phyloP scores from a whole-genome alignment of 2,888 invertebrate genomes.

The Leptopilina syphax region DNA sequence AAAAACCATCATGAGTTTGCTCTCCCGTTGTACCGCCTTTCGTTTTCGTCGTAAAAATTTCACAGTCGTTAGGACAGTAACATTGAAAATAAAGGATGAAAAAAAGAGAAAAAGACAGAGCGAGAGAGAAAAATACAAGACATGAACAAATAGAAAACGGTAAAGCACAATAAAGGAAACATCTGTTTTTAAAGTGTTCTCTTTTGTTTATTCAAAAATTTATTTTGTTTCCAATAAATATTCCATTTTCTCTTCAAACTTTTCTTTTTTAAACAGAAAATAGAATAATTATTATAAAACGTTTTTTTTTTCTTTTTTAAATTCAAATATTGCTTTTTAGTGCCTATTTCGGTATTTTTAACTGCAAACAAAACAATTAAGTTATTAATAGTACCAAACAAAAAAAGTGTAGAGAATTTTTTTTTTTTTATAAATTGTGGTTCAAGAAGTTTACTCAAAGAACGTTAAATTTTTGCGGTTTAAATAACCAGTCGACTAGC shows the following conservation, averaged over 20 bases:
- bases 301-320: too few relatives aligned
- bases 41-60: constrained; percentile 41
- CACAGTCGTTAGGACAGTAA: constrained; percentile 31
- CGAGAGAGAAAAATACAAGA: neutral
- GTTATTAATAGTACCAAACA: too few relatives aligned
- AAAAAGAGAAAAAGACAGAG: too few relatives aligned
- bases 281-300: too few relatives aligned
- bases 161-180: constrained; percentile 1
- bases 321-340: too few relatives aligned
- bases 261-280: too few relatives aligned
- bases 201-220: too few relatives aligned
- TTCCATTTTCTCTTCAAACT: too few relatives aligned
- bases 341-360: too few relatives aligned
- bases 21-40: constrained; percentile 33
- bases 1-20: constrained; percentile 39
- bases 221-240: too few relatives aligned
- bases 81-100: neutral
- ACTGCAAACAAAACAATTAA: too few relatives aligned
- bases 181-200: neutral
- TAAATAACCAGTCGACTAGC: constrained; percentile 49
- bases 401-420: neutral
- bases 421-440: constrained; percentile 42
- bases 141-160: constrained; percentile 29
- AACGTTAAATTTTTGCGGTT: constrained; percentile 52
- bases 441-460: constrained; percentile 46